Evolutionary conservation across 2,113 vertebrate species (phyloP).

Genomic region (Spheniscus mendiculus): DNA sequence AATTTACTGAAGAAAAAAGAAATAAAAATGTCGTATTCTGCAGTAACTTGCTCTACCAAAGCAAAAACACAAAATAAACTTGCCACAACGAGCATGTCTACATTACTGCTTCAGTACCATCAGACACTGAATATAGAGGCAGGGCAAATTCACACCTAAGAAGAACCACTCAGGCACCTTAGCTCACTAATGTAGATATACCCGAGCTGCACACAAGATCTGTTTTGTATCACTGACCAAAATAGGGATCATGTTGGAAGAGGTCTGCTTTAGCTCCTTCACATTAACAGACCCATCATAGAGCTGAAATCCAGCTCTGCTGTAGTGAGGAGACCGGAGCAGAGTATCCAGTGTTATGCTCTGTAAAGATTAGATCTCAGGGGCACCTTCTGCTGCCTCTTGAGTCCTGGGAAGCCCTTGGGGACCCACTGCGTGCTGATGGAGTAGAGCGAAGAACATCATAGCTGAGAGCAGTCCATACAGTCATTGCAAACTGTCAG

Average conservation of each 20-base stretch:
- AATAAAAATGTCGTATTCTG: slow-evolving; percentile 17
- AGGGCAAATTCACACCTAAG: background rate
- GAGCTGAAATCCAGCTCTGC: background rate
- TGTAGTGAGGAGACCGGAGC: background rate
- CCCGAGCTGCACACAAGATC: background rate
- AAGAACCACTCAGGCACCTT: background rate
- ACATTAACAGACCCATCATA: background rate
- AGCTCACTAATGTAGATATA: background rate
- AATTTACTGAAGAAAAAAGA: slow-evolving; percentile 34
- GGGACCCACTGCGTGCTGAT: background rate
- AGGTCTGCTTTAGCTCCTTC: background rate
- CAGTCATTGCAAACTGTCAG: background rate
- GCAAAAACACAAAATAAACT: slow-evolving; percentile 25
- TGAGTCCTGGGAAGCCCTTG: background rate
- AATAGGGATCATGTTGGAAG: background rate
- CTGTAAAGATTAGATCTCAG: background rate
- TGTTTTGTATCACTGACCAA: background rate
- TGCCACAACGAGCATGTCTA: background rate
- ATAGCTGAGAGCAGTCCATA: background rate
- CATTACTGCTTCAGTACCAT: background rate
- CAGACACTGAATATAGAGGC: background rate
- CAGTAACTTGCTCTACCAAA: slow-evolving; percentile 12
- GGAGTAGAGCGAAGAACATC: background rate
- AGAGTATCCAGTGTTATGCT: background rate
- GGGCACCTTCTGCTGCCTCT: background rate